Evolutionary conservation across 1,140 invertebrate species (phyloP), one percentile per base, ranked within the genome.

Genomic region (Drosophila athabasca): DNA sequence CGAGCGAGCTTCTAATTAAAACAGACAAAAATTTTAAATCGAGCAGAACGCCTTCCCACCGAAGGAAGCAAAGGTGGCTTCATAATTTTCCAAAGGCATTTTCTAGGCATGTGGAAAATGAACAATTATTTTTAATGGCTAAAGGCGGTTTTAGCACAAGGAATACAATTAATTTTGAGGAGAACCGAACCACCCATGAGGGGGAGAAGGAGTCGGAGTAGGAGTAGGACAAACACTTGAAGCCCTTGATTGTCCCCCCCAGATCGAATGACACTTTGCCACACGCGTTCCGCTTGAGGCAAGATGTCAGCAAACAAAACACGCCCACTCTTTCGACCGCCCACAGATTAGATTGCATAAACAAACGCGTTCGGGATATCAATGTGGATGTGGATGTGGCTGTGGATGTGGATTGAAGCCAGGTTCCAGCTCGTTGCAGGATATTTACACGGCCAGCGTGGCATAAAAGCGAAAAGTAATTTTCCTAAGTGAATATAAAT

Each of bases 401-500:
- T 35, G 19, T 73, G 52, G 52, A 44, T 45, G 53, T 39, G 35
- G 35, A 13, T 39, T 39, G 35, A 39, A 57, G 71, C 61, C 54
- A 75, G 70, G 70, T 74, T 74, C 53, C 71, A 75, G 62, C 58
- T 77, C 79, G 69, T 78, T 85, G 61, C 59, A 57, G 75, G 62
- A 69, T 68, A 88, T 82, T 85, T 79, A 76, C 83, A 82, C 79
- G 70, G 78, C 49, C 75, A 83, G 67, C 79, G 66, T 76, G 55
- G 79, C 83, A 70, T 79, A 83, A 87, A 87, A 88, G 79, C 79
- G 62, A 73, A 88, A 88, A 88, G 83, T 88, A 88, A 88, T 88
- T 88, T 88, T 79, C 79, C 77, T 88, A 88, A 88, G 83, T 88
- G 83, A 88, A 88, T 88, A 83, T 83, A 83, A 88, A 88, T 88